Base-by-base conservation (phyloP, 2,888 invertebrate genomes). In the Scaptomyza caliginosa region DNA sequence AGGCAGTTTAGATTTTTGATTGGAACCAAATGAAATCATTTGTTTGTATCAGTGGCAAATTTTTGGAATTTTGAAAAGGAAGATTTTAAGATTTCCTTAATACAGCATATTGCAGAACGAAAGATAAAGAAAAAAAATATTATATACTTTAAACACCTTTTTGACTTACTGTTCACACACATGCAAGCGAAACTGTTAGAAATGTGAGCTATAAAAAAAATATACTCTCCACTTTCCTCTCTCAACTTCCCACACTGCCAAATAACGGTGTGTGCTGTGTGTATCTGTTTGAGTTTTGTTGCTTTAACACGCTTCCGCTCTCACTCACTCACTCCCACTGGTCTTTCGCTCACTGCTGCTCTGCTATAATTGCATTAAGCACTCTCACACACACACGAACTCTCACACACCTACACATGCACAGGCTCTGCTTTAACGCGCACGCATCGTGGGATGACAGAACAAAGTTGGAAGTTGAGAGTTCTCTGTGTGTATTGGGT, bases 281-380 rank as follows among this genome's bases (percentile, higher is more conserved):
- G 73, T 51, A 62, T 57, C 36, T 38, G 40, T 48, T 59, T 32
- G 38, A 32, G 32, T 21, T 54, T 40, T 46, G 28, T 65, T 23
- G 34, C 66, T 48, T 30, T 48, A 42, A 55, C 51, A 57, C 51
- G 30, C 23, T 40, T 24, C 39, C 39, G 19, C 10, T 24, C n/a
- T 17, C 28, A 0, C 42, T 10, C 4, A 4, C 42, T 16, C 10
- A 11, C 26, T 16, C 11, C 0, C n/a, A 8, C 0, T 4, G 5
- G 5, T 2, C 5, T 0, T 16, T 3, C 4, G 16, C 42, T 10
- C 32, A 10, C 34, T 17, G 45, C 38, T 54, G 54, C 42, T 54
- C 39, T 42, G 51, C 36, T 56, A 60, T 81, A 86, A 81, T 86
- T 81, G 86, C 80, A 86, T 81, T 81, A 86, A 68, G 65, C 56